Percentiles rank a stretch among this genome's conserved stretches.
These are phyloP conservation scores for Gobiocypris rarus DNA, from an alignment of 2,113 vertebrate species.

Conservation along the genomic window DNA sequence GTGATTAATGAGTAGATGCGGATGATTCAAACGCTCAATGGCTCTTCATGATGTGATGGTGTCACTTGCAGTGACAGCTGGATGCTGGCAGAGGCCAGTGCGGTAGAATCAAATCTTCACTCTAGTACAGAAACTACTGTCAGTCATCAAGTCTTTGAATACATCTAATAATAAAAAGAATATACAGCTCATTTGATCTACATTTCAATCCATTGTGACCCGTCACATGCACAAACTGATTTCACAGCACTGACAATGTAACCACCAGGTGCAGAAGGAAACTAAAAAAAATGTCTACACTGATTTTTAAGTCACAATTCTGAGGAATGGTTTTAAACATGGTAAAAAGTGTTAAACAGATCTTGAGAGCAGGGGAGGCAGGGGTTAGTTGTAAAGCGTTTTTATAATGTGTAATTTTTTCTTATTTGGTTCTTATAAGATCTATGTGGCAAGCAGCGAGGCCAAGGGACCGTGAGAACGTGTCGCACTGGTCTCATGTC, in stretches of 20 bases:
- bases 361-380: neutral
- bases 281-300: neutral
- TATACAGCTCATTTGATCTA: neutral
- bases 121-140: slow-evolving; percentile 13
- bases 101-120: neutral
- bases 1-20: slow-evolving; percentile 50
- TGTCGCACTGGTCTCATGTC: no score
- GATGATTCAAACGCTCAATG: slow-evolving; percentile 42
- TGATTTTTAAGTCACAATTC: neutral
- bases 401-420: no score
- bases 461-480: no score
- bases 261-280: slow-evolving; percentile 7
- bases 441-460: no score
- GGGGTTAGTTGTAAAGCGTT: neutral
- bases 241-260: slow-evolving; percentile 32
- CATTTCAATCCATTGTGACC: neutral
- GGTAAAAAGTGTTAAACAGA: neutral
- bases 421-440: no score
- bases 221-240: neutral
- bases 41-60: slow-evolving; percentile 4
- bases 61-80: slow-evolving; percentile 22
- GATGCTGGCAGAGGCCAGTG: slow-evolving; percentile 30
- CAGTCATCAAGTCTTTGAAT: slow-evolving; percentile 17
- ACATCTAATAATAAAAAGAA: slow-evolving; percentile 7
- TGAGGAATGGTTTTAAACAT: neutral